Evolutionary conservation across 2,888 invertebrate species (phyloP).

Genomic region (Eristalis intricaria): DNA sequence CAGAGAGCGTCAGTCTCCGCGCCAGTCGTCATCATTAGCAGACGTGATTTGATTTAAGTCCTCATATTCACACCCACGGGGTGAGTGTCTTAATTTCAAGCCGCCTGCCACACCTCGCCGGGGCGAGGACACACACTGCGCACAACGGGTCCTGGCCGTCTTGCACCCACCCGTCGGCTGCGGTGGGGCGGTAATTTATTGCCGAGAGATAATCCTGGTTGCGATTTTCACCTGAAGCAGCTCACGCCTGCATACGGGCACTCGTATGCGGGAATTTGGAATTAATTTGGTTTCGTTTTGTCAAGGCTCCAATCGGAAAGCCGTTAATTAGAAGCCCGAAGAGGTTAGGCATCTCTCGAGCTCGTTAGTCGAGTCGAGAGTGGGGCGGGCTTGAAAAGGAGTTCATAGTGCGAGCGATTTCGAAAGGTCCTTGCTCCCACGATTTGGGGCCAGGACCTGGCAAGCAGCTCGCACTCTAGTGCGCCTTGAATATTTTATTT

Average conservation of each 20-base stretch:
- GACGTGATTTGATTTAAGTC: constrained; percentile 70
- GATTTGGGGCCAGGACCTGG: not conserved
- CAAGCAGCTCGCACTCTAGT: not conserved
- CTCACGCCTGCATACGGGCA: not conserved
- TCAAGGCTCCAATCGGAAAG: constrained; percentile 53
- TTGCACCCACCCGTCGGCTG: constrained; percentile 25
- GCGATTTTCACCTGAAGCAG: not conserved
- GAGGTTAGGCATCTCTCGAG: not conserved
- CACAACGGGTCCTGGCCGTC: constrained; percentile 73
- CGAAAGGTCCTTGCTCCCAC: not conserved
- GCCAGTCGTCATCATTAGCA: constrained; percentile 69
- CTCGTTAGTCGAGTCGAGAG: not conserved
- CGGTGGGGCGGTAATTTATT: constrained; percentile 60
- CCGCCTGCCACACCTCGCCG: constrained; percentile 54
- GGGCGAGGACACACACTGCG: constrained; percentile 67
- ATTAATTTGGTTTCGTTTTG: constrained; percentile 52
- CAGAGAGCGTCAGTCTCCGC: constrained; percentile 54
- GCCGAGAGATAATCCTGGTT: constrained; percentile 22
- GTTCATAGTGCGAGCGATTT: not conserved
- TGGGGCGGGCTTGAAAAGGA: not conserved
- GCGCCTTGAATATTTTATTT: constrained; percentile 38
- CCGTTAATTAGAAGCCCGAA: constrained; percentile 44
- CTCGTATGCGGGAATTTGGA: constrained; percentile 31
- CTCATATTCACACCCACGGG: constrained; percentile 54
- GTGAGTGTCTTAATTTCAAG: constrained; percentile 77